A percentile compares a stretch with the other conserved stretches of the same genome.
Conservation (phyloP, 2,113 vertebrate genomes). For the Pampusana beccarii region DNA sequence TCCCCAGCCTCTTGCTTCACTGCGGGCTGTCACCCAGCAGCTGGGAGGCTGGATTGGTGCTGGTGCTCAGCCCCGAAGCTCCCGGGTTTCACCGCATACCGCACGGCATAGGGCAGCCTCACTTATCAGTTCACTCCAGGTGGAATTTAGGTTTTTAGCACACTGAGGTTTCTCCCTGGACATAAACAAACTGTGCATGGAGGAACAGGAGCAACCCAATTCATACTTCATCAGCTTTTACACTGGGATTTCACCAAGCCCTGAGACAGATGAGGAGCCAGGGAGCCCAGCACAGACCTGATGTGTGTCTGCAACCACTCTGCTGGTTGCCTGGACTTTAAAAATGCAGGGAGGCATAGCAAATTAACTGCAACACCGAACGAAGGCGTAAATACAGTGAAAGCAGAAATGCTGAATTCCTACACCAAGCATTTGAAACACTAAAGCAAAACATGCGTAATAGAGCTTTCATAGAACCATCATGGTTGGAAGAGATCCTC, state of each 20-base stretch:
- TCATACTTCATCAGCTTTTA: not conserved
- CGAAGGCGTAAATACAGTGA: not conserved
- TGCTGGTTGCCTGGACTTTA: not conserved
- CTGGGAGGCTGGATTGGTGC: not conserved
- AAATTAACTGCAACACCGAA: not conserved
- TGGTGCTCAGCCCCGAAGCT: not conserved
- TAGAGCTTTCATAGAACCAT: not conserved
- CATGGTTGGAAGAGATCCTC: too few relatives aligned
- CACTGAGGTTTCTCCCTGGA: not conserved
- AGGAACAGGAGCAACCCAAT: not conserved
- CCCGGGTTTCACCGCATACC: not conserved
- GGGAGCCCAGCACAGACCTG: not conserved
- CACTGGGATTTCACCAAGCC: not conserved
- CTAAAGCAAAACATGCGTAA: not conserved
- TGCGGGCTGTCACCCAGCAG: accelerated
- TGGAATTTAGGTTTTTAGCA: not conserved
- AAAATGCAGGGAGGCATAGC: not conserved
- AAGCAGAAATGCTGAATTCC: not conserved
- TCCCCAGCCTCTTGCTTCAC: not conserved
- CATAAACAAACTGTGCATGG: not conserved
- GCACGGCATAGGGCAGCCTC: not conserved
- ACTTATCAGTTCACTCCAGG: not conserved
- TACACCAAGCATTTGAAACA: not conserved
- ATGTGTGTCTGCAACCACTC: not conserved
- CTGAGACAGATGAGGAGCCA: not conserved